Percentiles rank a stretch among this genome's conserved stretches.
Conservation (phyloP, 2,888 invertebrate genomes). For the Amaurobius ferox region DNA sequence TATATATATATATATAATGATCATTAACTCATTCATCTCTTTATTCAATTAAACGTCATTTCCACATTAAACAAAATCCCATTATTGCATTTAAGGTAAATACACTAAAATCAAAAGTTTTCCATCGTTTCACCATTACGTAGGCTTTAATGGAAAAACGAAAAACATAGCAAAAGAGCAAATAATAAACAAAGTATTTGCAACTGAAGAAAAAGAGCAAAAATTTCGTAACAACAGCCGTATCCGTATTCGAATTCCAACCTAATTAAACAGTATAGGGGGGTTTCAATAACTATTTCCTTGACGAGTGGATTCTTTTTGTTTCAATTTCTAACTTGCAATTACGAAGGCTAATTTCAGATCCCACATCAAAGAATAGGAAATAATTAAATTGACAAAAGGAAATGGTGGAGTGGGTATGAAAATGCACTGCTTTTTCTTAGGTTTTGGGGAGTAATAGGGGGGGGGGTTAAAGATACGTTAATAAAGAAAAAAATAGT, state of each 20-base stretch:
- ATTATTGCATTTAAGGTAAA: background rate
- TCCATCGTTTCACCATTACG: slow-evolving; percentile 20
- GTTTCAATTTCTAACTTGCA: background rate
- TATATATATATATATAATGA: no score
- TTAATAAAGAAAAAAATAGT: no score
- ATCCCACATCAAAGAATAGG: slow-evolving; percentile 8
- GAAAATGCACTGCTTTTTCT: no score
- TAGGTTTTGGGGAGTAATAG: no score
- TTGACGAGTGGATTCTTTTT: background rate
- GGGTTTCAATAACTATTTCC: slow-evolving; percentile 28
- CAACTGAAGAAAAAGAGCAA: background rate
- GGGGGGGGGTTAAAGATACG: no score
- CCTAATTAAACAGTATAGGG: slow-evolving; percentile 50
- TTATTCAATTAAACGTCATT: background rate
- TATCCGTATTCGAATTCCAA: slow-evolving; percentile 18
- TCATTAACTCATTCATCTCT: no score
- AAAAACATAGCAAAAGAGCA: background rate
- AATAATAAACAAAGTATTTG: slow-evolving; percentile 1
- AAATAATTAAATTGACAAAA: background rate
- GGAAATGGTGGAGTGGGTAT: background rate
- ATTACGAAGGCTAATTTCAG: slow-evolving; percentile 28
- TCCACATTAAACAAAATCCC: background rate
- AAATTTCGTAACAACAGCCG: background rate
- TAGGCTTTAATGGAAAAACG: background rate
- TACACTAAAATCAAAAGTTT: background rate